A percentile compares a stretch with the other conserved stretches of the same genome.
These are phyloP conservation scores for Epinephelus fuscoguttatus DNA, from an alignment of 2,113 vertebrate genomes.

Conservation along the genomic window DNA sequence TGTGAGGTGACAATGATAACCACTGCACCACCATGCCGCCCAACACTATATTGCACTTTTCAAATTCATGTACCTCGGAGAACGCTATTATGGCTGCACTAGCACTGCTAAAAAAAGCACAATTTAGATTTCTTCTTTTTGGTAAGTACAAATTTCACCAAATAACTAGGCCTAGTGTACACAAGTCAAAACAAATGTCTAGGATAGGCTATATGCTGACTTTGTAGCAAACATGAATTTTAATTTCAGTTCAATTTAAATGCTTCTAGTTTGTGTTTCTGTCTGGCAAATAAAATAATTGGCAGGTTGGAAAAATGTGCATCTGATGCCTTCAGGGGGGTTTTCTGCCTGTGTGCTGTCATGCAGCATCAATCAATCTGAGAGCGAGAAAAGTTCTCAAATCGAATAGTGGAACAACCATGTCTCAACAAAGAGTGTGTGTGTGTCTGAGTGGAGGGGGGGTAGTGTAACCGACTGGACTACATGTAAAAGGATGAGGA, in stretches of 20 bases:
- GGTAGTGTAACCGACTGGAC: neutral
- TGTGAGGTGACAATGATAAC: too few relatives aligned
- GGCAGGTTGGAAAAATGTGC: constrained; percentile 25
- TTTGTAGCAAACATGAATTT: neutral
- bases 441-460: neutral
- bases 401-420: constrained; percentile 6
- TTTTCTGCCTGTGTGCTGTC: constrained; percentile 27
- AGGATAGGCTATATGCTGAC: neutral
- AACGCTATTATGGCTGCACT: neutral
- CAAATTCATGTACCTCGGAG: neutral
- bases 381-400: constrained; percentile 24
- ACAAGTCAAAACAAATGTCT: neutral
- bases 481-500: constrained; percentile 8
- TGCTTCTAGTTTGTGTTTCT: neutral
- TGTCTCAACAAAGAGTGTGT: neutral
- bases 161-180: neutral
- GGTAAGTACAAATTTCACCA: neutral
- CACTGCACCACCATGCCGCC: too few relatives aligned
- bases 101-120: neutral
- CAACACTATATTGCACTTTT: neutral
- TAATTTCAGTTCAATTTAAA: neutral
- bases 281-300: constrained; percentile 5
- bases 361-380: constrained; percentile 39
- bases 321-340: constrained; percentile 27
- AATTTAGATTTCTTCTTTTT: too few relatives aligned